Conservation (phyloP, 2,113 vertebrate genomes). For the Carlito syrichta region DNA sequence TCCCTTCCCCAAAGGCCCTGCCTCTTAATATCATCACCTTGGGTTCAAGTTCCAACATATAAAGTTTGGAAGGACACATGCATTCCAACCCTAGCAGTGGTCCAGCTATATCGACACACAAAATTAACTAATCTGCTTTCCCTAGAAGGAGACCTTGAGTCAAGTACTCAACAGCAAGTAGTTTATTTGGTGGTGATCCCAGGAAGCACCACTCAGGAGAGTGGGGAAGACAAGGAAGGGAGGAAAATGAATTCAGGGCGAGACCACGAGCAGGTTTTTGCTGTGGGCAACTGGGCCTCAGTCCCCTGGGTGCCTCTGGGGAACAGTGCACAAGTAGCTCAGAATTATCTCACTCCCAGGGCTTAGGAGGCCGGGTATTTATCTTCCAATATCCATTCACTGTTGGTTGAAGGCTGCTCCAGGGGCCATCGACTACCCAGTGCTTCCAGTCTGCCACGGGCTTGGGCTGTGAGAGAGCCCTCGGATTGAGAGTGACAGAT, state of each 20-base stretch:
- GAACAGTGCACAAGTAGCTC: background rate
- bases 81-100: background rate
- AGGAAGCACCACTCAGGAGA: background rate
- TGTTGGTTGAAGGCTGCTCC: background rate
- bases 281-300: background rate
- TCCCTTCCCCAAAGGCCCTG: background rate
- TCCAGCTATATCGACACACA: background rate
- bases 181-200: background rate
- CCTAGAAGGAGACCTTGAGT: accelerated
- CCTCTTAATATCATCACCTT: background rate
- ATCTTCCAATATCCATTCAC: background rate
- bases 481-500: background rate
- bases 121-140: background rate
- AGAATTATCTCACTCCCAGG: background rate
- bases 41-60: background rate
- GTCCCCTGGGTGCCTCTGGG: background rate
- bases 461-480: background rate
- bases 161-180: background rate
- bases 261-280: background rate
- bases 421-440: background rate
- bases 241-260: background rate
- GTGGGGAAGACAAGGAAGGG: background rate
- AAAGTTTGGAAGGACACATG: background rate
- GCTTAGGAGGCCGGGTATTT: background rate
- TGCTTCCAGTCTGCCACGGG: background rate